Conservation (phyloP, 2,888 invertebrate species). For the Oscheius myriophilus region DNA sequence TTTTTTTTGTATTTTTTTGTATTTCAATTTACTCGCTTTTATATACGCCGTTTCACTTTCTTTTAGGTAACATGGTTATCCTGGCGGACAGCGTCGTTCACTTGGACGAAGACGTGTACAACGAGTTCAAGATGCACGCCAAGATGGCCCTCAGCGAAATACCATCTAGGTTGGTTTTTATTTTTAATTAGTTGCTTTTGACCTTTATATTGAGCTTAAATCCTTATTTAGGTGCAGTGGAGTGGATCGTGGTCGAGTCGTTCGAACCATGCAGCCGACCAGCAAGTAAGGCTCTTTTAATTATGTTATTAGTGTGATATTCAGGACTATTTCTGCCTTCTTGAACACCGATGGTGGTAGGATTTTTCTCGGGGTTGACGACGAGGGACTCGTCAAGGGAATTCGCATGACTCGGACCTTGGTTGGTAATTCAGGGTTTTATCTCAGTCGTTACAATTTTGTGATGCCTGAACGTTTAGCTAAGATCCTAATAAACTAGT, state of each 20-base stretch:
- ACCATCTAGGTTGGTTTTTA: conserved; percentile 10
- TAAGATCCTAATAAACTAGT: too few species aligned
- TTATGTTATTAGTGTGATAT: neutral
- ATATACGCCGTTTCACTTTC: too few species aligned
- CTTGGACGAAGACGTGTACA: conserved; percentile 42
- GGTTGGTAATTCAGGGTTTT: conserved; percentile 21
- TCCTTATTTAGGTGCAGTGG: conserved; percentile 1
- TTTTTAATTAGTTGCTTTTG: neutral
- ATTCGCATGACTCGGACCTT: conserved; percentile 43
- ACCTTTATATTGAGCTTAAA: conserved; percentile 1
- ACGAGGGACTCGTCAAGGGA: conserved; percentile 42
- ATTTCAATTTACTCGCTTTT: too few species aligned
- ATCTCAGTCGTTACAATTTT: neutral
- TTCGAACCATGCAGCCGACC: conserved; percentile 51
- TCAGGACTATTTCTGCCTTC: conserved; percentile 52
- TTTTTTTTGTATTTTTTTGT: too few species aligned
- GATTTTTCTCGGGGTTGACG: conserved; percentile 48
- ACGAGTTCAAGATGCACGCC: conserved; percentile 55
- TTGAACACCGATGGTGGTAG: conserved; percentile 51
- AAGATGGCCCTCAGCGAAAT: conserved; percentile 41
- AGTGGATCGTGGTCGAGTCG: conserved; percentile 38
- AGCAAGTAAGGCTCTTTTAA: conserved; percentile 43
- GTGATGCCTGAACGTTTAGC: too few species aligned
- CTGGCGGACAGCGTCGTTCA: neutral
- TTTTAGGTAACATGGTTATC: neutral